Base-by-base conservation (phyloP, 1,140 invertebrate genomes). In the Drosophila asahinai region DNA sequence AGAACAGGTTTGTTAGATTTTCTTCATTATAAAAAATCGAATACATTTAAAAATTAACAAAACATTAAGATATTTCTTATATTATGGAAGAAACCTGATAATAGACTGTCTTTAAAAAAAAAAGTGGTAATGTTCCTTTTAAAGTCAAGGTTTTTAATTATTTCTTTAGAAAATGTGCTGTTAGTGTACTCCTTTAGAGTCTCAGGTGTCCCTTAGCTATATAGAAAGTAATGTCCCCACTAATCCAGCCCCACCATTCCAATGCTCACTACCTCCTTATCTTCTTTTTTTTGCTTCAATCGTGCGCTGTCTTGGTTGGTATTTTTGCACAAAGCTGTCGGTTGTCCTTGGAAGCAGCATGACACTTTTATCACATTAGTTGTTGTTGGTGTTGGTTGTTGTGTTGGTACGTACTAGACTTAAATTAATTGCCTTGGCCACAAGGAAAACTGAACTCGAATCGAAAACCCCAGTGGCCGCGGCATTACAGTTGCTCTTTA, bases 361-460 rank as follows among this genome's bases (percentile, higher is more conserved):
- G 81, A 87, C 86, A 84, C 84, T 59, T 84, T 90, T 89, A 89
- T 87, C 84, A 87, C 83, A 87, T 83, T 84, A 63, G 51, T 80
- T 80, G 66, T 78, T 77, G 68, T 65, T 74, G 43, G 47, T 77
- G 49, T 77, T 83, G 55, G 38, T 79, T 79, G 70, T 80, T 79
- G 62, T 90, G 86, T 81, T 81, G 77, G 82, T 91, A 91, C 86
- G 83, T 81, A 77, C 83, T 91, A 83, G 83, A 77, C 75, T 91
- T 91, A 91, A 91, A 71, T 83, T 86, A 86, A 79, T 78, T 82
- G 59, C 65, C 65, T 79, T 48, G 52, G 75, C 80, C 71, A 52
- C 78, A 74, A 9, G 55, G 30, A 45, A 38, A 67, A 52, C 17
- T n/a, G n/a, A n/a, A n/a, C n/a, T n/a, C n/a, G n/a, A n/a, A n/a